phyloP scores from a whole-genome alignment of 2,888 invertebrate genomes.

The Chirona hameri region DNA sequence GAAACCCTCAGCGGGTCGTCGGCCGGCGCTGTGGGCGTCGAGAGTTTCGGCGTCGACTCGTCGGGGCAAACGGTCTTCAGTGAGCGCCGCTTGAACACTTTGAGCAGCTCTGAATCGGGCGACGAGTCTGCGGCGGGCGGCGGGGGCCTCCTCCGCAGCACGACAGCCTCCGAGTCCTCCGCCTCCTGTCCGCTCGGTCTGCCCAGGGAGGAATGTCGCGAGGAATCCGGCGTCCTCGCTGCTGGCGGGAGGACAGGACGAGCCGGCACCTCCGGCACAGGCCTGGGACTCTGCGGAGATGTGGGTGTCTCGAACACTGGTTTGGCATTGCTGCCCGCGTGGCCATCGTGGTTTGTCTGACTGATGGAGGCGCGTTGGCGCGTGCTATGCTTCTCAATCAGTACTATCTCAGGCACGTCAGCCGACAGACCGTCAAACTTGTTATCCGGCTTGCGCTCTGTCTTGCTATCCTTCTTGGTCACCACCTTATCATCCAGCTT shows the following conservation, averaged over 20 bases:
- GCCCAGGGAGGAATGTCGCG: neutral
- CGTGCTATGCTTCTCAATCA: neutral
- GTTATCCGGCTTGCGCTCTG: neutral
- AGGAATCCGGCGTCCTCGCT: neutral
- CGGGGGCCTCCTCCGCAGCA: neutral
- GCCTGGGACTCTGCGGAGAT: neutral
- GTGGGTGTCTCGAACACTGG: neutral
- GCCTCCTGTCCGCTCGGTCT: neutral
- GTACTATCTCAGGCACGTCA: no score
- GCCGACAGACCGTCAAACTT: neutral
- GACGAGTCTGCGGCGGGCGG: no score
- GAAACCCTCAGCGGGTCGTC: neutral
- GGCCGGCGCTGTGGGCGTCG: neutral
- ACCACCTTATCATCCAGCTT: neutral
- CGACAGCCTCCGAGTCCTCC: neutral
- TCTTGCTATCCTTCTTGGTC: neutral
- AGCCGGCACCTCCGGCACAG: neutral
- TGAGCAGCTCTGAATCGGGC: conserved; percentile 73
- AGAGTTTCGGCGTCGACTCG: neutral
- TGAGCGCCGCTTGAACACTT: conserved; percentile 76
- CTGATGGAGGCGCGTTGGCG: neutral
- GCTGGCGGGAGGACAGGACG: neutral
- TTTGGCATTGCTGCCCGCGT: neutral
- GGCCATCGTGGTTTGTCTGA: neutral
- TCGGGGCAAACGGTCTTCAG: conserved; percentile 51